Base-by-base conservation (phyloP, 2,888 invertebrate genomes). In the Trichopoda pennipes region DNA sequence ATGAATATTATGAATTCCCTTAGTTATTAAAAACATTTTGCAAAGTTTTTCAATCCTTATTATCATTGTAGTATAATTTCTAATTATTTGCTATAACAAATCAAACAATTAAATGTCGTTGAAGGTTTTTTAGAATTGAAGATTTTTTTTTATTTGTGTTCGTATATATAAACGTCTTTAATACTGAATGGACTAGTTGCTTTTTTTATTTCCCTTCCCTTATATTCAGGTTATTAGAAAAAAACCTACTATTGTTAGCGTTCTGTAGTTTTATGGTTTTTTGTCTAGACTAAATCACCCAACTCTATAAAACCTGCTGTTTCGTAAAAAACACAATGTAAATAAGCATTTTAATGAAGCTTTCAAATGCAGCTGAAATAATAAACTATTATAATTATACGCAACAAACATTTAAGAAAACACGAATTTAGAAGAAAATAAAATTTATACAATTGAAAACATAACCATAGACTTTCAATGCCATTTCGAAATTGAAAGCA, bases 401-500 rank as follows among this genome's bases (percentile, higher is more conserved):
- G 42, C 38, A 58, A 49, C 4, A 66, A 42, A 56, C 9, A 16
- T 64, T 55, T 28, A 72, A 63, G 35, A 21, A 56, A 47, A 32
- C 32, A 35, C 17, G 21, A 42, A 47, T 17, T 16, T 63, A 4
- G 16, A 56, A 58, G 19, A 12, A 38, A 12, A 38, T 12, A 7
- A 10, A 38, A 12, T 38, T 28, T 28, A 6, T 23, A 32, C 42
- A 38, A 77, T 69, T 69, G 61, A 38, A 76, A 61, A 49, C 28
- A 56, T 81, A 61, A 63, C 64, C 75, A 60, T 51, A 61, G 68
- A 74, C 69, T 74, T 81, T 73, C 63, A 74, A 77, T 68, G 68
- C 49, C 56, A 56, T 56, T 38, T 56, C 19, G 70, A 70, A 77
- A 77, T 9, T 56, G 77, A 77, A 77, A 77, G 77, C 73, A 32